phyloP scores from a whole-genome alignment of 2,888 invertebrate species.

The Copidosoma aretas region DNA sequence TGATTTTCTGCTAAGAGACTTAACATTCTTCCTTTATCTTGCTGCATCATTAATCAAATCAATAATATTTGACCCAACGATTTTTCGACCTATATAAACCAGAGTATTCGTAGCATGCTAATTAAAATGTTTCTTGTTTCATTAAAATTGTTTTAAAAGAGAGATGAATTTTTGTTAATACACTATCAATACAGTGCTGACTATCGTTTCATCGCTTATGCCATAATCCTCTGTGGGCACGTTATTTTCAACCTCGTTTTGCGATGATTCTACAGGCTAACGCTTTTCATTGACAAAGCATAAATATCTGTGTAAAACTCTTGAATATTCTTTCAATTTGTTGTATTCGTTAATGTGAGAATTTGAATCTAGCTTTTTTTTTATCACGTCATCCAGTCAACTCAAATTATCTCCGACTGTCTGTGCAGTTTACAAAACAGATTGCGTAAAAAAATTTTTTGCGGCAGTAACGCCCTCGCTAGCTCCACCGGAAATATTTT shows the following conservation, averaged over 20 bases:
- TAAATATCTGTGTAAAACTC: neutral
- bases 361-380: neutral
- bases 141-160: too few relatives aligned
- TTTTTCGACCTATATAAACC: neutral
- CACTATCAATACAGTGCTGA: neutral
- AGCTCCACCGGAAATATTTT: neutral
- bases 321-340: neutral
- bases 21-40: neutral
- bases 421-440: too few relatives aligned
- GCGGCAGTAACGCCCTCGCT: neutral
- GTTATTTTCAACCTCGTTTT: too few relatives aligned
- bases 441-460: too few relatives aligned
- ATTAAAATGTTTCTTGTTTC: too few relatives aligned
- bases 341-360: neutral
- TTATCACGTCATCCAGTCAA: neutral
- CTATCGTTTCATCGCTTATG: neutral
- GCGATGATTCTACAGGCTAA: neutral
- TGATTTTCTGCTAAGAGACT: neutral
- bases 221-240: too few relatives aligned
- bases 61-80: neutral
- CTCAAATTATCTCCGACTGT: neutral
- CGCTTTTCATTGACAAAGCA: neutral
- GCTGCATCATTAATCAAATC: neutral
- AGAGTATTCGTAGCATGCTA: too few relatives aligned
- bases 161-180: neutral